Evolutionary conservation across 2,888 invertebrate genomes (phyloP), one percentile per base, ranked within the genome.

Genomic region (Folsomia manolachei): DNA sequence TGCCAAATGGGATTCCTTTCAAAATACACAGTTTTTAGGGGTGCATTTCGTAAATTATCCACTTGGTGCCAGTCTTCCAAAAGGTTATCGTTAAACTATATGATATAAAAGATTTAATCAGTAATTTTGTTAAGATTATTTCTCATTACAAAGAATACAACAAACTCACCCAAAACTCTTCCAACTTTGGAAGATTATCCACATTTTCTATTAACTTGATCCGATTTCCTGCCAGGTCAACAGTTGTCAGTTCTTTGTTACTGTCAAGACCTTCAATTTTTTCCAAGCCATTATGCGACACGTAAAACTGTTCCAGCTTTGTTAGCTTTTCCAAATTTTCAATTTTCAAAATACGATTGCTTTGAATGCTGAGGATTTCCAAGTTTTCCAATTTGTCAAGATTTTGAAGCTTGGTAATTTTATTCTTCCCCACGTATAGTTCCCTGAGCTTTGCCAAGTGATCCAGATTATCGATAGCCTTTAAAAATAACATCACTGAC

Each of bases 391-490:
- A 84, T 1, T 86, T 86, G 14, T 91, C 90, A 18, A 98, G 84
- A 82, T 95, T 93, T 81, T 94, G 88, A 64, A 99, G 90, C 84
- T 91, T 91, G 0, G 88, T 85, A 76, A 99, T 94, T 86, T 97
- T 98, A 84, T 99, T 99, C 85, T 95, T 98, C 18, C 95, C 98
- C 70, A 97, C 85, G 84, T 90, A 99, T 14, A 96, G 86, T 81
- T 91, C 90, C 21, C 89, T 90, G 21, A 99, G 85, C 70, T 89
- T 89, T 1, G 86, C 87, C 74, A 98, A 84, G 0, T 88, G 88
- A 1, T 91, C 90, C 11, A 99, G 84, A 84, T 96, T 94, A 83
- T 94, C 92, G 78, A 99, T 94, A 83, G 89, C 90, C 89, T 93
- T 86, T 18, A 79, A 85, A 27, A 25, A 25, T 70, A 39, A n/a